A percentile compares a stretch with the other conserved stretches of the same genome.
phyloP scores from a whole-genome alignment of 2,797 vertebrate species.

The Graptemys geographica region DNA sequence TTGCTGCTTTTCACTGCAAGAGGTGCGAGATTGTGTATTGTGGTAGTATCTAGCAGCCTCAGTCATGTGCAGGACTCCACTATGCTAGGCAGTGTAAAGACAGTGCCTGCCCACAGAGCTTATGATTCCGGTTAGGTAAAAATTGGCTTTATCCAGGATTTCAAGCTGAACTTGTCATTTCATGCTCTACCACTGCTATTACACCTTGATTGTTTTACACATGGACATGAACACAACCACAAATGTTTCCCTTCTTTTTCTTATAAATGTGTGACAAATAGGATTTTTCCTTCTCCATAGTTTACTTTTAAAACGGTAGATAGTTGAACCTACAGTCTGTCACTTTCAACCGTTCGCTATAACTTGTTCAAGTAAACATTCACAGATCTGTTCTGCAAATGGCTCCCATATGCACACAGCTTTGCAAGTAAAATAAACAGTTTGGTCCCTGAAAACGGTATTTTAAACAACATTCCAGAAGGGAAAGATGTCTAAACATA shows the following conservation, averaged over 20 bases:
- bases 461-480: not conserved
- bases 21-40: not conserved
- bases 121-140: not conserved
- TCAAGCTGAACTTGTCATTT: not conserved
- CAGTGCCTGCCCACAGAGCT: not conserved
- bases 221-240: accelerated
- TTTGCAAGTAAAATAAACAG: not conserved
- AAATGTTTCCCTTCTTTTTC: not conserved
- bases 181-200: not conserved
- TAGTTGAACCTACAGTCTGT: not conserved
- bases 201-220: not conserved
- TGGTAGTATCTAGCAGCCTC: no score
- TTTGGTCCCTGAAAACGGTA: not conserved
- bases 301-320: not conserved
- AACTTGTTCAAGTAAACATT: not conserved
- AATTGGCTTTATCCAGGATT: not conserved
- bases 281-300: not conserved
- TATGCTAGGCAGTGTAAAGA: not conserved
- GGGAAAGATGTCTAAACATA: not conserved
- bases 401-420: not conserved
- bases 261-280: not conserved
- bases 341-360: not conserved
- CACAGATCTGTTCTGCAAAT: not conserved
- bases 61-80: no score
- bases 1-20: not conserved